phyloP scores from a whole-genome alignment of 2,888 invertebrate genomes.

The Drosophila buzzatii region DNA sequence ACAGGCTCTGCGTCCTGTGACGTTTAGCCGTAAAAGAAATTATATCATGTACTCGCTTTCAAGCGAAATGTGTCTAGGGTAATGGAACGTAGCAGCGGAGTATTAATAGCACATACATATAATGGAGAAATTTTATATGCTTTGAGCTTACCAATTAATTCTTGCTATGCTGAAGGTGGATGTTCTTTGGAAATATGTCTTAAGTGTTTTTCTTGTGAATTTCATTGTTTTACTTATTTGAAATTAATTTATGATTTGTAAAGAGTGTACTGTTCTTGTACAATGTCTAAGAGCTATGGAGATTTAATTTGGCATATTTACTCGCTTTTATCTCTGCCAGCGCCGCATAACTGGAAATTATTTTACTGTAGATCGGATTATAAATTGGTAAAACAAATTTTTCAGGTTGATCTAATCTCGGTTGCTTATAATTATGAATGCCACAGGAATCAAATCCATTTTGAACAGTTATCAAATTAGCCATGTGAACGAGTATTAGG shows the following conservation, averaged over 20 bases:
- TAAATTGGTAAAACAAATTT: not conserved
- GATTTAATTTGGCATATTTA: not conserved
- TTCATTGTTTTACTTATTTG: not conserved
- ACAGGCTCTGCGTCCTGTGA: slow-evolving; percentile 45
- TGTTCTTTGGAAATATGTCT: not conserved
- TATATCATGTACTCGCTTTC: slow-evolving; percentile 15
- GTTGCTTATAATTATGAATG: too few relatives aligned
- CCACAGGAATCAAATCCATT: not conserved
- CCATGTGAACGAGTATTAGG: not conserved
- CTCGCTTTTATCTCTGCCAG: too few relatives aligned
- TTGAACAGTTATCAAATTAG: not conserved
- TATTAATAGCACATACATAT: not conserved
- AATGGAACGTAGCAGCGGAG: slow-evolving; percentile 7
- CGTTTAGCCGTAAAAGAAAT: slow-evolving; percentile 43
- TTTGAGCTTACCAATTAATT: not conserved
- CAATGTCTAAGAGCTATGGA: not conserved
- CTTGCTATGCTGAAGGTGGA: not conserved
- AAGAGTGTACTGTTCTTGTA: not conserved
- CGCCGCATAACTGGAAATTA: not conserved
- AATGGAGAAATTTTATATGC: not conserved
- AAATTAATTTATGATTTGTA: not conserved
- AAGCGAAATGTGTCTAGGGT: not conserved
- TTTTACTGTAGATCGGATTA: not conserved
- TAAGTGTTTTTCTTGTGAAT: not conserved
- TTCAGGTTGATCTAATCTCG: too few relatives aligned